phyloP scores from a whole-genome alignment of 2,888 invertebrate genomes.

The Germaria angustata region DNA sequence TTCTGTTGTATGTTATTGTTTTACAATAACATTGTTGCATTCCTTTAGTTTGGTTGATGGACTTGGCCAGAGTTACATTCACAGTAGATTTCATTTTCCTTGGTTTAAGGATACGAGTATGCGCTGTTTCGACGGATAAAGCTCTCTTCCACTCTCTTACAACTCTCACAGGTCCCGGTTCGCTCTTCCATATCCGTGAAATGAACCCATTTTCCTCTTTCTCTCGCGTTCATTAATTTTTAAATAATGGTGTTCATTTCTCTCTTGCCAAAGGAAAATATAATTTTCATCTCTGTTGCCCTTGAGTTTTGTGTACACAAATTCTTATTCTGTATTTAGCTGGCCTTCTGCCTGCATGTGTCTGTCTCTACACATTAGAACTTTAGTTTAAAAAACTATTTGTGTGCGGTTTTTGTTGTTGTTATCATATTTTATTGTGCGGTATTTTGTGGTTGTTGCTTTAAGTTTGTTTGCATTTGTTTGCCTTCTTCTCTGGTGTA shows the following conservation, averaged over 20 bases:
- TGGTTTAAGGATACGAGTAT: conserved; percentile 35
- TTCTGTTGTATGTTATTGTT: conserved; percentile 13
- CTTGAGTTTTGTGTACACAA: conserved; percentile 58
- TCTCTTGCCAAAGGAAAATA: conserved; percentile 7
- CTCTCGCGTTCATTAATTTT: neutral
- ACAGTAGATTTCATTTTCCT: conserved; percentile 41
- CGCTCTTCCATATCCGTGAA: conserved; percentile 31
- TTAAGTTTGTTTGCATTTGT: conserved; percentile 21
- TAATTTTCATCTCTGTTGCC: conserved; percentile 51
- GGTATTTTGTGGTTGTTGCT: conserved; percentile 37
- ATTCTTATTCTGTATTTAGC: conserved; percentile 35
- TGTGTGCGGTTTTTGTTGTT: neutral
- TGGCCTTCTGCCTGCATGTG: conserved; percentile 34
- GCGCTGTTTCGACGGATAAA: conserved; percentile 59
- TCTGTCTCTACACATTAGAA: neutral
- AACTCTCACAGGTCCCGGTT: neutral
- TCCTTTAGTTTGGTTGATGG: conserved; percentile 51
- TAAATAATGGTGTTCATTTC: conserved; percentile 40
- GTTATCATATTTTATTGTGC: conserved; percentile 25
- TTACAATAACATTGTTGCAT: conserved; percentile 66
- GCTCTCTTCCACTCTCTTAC: conserved; percentile 10
- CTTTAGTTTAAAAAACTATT: neutral
- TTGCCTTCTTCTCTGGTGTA: conserved; percentile 17
- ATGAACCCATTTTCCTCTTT: conserved; percentile 11
- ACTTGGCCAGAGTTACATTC: conserved; percentile 56